Evolutionary conservation across 2,888 invertebrate species (phyloP), one percentile per base, ranked within the genome.

Genomic region (Ophraella communa): DNA sequence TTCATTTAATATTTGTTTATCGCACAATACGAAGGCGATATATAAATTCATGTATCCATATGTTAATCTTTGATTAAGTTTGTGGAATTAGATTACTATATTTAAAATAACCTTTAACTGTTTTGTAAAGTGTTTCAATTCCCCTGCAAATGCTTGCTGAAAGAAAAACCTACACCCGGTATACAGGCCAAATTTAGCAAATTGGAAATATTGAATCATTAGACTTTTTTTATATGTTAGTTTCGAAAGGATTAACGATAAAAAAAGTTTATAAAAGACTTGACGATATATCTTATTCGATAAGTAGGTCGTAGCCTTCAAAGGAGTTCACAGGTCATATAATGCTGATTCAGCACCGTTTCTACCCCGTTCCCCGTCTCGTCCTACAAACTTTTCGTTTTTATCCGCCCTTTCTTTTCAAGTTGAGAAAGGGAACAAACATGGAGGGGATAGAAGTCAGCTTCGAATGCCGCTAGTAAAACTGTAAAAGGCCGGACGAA

Each of bases 241-340:
- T 30, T 30, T 30, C 11, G 11, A 30, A 30, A 30, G 8, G 2
- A 8, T 30, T 30, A 11, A 10, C 1, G 1, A 33, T 49, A 49
- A 57, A 58, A 58, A 33, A 18, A 18, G 57, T 30, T 58, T 58
- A 18, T 49, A 35, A 47, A 4, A 35, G 49, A 58, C 49, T 58
- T 58, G 21, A 47, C 52, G 44, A 21, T n/a, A 21, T n/a, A n/a
- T n/a, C n/a, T 27, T 44, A 33, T 52, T 45, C 53, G 56, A 56
- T 57, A 79, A 76, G 68, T 87, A 84, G 86, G 87, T 85, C 86
- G 82, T 82, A 84, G 85, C 82, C 84, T 84, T 80, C 80, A 76
- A 75, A 51, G 27, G 83, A 80, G 85, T 85, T 86, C 85, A 85
- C 84, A 85, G 86, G 85, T 86, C 85, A 83, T 81, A 83, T 81